phyloP scores from a whole-genome alignment of 2,888 invertebrate genomes.

The Lasioglossum oenotherae region DNA sequence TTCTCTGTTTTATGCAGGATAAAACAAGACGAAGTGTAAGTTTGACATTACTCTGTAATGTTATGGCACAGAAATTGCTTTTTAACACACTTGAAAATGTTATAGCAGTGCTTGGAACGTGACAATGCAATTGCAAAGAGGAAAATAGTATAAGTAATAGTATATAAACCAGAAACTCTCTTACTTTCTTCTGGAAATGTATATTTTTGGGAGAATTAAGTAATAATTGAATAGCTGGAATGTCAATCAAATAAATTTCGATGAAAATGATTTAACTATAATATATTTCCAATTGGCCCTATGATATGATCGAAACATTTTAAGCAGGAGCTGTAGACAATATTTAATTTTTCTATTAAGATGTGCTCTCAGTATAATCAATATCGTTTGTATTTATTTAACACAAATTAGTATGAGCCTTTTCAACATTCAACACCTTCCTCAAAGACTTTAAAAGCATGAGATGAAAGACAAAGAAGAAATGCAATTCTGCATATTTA shows the following conservation, averaged over 20 bases:
- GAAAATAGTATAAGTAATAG: background rate
- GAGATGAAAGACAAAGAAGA: background rate
- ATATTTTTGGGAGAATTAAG: background rate
- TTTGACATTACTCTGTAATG: background rate
- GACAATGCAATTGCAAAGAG: background rate
- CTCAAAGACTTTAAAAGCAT: background rate
- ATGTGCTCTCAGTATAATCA: background rate
- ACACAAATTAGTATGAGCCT: background rate
- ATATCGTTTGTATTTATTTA: background rate
- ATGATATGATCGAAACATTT: background rate
- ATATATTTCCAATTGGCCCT: background rate
- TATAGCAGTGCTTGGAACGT: background rate
- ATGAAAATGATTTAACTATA: background rate
- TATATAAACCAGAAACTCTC: background rate
- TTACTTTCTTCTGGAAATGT: background rate
- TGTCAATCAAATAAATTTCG: background rate
- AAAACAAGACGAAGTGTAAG: background rate
- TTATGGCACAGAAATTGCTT: background rate
- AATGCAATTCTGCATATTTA: background rate
- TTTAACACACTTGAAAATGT: background rate
- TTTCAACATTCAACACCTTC: background rate
- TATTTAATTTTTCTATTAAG: background rate
- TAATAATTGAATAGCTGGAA: background rate
- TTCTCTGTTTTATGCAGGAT: background rate
- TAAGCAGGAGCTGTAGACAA: background rate